These are phyloP conservation scores for Gisinianus flammeolus DNA, from an alignment of 2,888 invertebrate genomes.

Conservation along the genomic window DNA sequence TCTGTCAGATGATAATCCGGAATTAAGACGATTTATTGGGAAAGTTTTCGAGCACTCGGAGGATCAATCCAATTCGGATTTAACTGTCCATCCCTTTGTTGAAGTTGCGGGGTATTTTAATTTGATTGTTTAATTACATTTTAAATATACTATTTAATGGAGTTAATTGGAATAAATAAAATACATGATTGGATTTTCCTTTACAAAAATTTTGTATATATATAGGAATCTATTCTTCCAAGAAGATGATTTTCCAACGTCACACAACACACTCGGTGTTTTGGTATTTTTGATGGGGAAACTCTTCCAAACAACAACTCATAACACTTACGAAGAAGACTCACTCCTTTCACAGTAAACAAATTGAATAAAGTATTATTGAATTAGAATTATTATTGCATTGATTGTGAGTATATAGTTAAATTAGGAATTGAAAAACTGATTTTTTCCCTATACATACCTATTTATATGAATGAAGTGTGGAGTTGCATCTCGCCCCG, in stretches of 20 bases:
- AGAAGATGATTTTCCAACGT: constrained; percentile 21
- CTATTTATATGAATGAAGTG: no score
- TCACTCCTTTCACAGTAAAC: not conserved
- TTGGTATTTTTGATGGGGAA: constrained; percentile 27
- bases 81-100: constrained; percentile 28
- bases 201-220: not conserved
- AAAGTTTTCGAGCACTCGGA: constrained; percentile 5
- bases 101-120: constrained; percentile 34
- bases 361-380: no score
- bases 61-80: not conserved
- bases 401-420: no score
- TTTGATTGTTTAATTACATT: not conserved
- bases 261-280: constrained; percentile 16
- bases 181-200: not conserved
- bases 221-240: constrained; percentile 35
- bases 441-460: no score
- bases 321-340: constrained; percentile 4
- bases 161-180: not conserved
- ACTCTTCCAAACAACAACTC: not conserved
- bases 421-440: no score
- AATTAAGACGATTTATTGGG: not conserved
- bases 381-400: no score
- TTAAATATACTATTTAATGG: not conserved
- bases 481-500: not conserved
- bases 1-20: constrained; percentile 25